Conservation (phyloP, 2,888 invertebrate species). For the Horisme vitalbata region DNA sequence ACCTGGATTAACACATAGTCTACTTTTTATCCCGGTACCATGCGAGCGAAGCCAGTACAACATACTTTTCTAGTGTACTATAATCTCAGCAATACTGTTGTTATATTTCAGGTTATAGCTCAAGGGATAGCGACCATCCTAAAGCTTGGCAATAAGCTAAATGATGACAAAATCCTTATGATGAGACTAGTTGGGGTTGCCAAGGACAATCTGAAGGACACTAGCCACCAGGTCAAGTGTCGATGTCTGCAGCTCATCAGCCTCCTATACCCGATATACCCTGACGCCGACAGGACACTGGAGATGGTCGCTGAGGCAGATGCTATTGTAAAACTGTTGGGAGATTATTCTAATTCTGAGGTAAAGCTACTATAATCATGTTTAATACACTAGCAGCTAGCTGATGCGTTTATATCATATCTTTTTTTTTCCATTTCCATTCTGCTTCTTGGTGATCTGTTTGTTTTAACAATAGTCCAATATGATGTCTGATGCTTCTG, state of each 20-base stretch:
- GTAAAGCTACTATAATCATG: constrained; percentile 40
- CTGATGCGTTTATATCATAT: neutral
- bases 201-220: constrained; percentile 87
- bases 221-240: constrained; percentile 91
- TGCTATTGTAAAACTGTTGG: constrained; percentile 87
- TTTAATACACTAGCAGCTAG: too few relatives aligned
- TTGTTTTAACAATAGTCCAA: too few relatives aligned
- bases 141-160: constrained; percentile 86
- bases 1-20: too few relatives aligned
- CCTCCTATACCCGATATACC: constrained; percentile 84
- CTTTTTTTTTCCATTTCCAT: too few relatives aligned
- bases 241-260: constrained; percentile 91
- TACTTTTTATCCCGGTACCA: too few relatives aligned
- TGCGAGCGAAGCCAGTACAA: too few relatives aligned
- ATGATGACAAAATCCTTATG: constrained; percentile 83
- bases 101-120: constrained; percentile 82
- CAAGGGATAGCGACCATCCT: constrained; percentile 89
- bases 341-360: constrained; percentile 91
- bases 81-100: too few relatives aligned
- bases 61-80: too few relatives aligned
- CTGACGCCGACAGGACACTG: constrained; percentile 66
- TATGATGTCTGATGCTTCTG: too few relatives aligned
- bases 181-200: constrained; percentile 85
- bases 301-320: constrained; percentile 83
- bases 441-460: too few relatives aligned